These are phyloP conservation scores for Anastrepha ludens DNA, from an alignment of 1,140 invertebrate species.

Conservation along the genomic window DNA sequence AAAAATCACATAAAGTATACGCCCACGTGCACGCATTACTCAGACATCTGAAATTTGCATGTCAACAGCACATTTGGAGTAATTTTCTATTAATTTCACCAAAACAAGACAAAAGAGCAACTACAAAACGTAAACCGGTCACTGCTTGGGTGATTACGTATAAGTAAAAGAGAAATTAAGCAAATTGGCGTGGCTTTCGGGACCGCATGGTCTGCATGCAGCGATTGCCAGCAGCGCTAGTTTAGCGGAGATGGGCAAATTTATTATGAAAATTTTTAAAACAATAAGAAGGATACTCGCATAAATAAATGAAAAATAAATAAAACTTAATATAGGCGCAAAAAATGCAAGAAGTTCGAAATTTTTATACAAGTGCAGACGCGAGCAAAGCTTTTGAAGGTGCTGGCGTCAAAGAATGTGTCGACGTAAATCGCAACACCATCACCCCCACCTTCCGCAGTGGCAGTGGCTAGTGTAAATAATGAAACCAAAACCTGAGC, in stretches of 20 bases:
- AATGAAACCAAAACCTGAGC: constrained; percentile 1
- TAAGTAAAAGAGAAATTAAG: background rate
- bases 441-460: background rate
- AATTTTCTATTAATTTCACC: constrained; percentile 14
- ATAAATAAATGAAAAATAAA: background rate
- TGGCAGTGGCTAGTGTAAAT: background rate
- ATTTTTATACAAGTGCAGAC: background rate
- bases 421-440: constrained; percentile 20
- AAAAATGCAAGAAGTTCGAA: background rate
- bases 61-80: background rate
- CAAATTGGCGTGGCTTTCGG: background rate
- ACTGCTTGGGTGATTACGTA: background rate
- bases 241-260: background rate
- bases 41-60: constrained; percentile 21
- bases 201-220: no score
- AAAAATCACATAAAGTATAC: constrained; percentile 25
- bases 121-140: background rate
- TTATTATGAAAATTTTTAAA: background rate
- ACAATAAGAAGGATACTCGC: background rate
- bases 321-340: background rate
- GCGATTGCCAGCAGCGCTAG: no score
- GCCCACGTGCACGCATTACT: background rate
- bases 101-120: background rate
- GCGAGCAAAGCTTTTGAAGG: background rate
- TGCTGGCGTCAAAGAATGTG: background rate